A percentile compares a stretch with the other conserved stretches of the same genome.
phyloP scores from a whole-genome alignment of 2,797 vertebrate species.

The Coregonus sp. region DNA sequence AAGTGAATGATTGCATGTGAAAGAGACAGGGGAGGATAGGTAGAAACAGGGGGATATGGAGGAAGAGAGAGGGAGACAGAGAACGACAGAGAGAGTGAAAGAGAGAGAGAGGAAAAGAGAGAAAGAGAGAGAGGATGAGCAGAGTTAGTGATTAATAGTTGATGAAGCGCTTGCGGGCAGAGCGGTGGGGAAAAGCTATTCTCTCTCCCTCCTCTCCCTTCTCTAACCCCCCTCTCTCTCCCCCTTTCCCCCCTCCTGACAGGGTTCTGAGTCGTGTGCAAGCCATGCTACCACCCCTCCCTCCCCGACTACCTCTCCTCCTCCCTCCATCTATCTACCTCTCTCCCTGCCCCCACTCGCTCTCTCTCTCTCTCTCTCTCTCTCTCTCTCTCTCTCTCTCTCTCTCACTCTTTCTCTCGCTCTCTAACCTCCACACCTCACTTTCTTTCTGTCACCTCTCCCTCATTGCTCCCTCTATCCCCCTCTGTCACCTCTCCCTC shows the following conservation, averaged over 20 bases:
- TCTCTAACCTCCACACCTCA: conserved; percentile 15
- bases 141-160: conserved; percentile 70
- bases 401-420: conserved; percentile 24
- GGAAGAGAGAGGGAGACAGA: conserved; percentile 8
- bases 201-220: conserved; percentile 49
- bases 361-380: conserved; percentile 24
- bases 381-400: not conserved
- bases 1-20: not conserved
- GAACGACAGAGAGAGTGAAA: conserved; percentile 13
- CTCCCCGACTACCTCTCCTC: conserved; percentile 26
- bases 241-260: not conserved
- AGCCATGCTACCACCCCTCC: conserved; percentile 62
- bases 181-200: conserved; percentile 71
- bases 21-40: conserved; percentile 10
- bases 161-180: conserved; percentile 74
- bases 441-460: conserved; percentile 15
- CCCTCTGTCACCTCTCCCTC: not conserved
- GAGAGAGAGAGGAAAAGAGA: conserved; percentile 56
- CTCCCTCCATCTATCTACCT: conserved; percentile 16
- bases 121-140: conserved; percentile 50
- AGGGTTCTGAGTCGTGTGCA: conserved; percentile 21
- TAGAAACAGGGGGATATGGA: conserved; percentile 2
- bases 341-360: conserved; percentile 11
- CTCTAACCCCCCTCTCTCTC: conserved; percentile 25
- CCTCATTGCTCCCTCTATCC: not conserved